Conservation (phyloP, 2,113 vertebrate genomes). For the Actenoides lindsayi region DNA sequence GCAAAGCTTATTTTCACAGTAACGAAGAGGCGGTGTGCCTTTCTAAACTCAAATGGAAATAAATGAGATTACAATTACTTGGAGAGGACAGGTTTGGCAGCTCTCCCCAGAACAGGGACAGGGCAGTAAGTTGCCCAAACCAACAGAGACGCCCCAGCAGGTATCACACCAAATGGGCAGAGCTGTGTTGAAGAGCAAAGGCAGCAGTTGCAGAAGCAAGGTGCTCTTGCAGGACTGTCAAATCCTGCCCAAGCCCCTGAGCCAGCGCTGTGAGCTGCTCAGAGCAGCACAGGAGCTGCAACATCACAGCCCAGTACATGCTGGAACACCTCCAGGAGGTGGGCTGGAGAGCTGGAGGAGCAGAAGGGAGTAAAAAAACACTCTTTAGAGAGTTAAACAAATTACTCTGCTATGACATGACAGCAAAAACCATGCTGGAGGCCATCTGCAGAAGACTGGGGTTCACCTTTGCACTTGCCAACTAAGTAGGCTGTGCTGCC, state of each 20-base stretch:
- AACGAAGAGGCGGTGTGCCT: background rate
- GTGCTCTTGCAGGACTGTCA: background rate
- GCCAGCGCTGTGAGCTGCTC: background rate
- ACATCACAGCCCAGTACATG: background rate
- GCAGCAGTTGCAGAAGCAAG: background rate
- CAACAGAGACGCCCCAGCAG: background rate
- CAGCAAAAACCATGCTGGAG: conserved; percentile 4
- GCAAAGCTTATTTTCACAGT: background rate
- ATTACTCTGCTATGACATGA: background rate
- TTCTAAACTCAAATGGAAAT: background rate
- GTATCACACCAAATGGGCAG: background rate
- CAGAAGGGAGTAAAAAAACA: background rate
- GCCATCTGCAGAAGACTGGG: background rate
- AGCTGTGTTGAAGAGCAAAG: background rate
- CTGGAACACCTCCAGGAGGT: background rate
- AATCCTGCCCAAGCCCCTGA: background rate
- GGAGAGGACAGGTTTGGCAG: background rate
- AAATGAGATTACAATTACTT: background rate
- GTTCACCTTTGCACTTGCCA: conserved; percentile 20
- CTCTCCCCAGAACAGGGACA: background rate
- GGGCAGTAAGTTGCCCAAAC: background rate
- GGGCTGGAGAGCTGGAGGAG: background rate
- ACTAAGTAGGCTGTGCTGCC: background rate
- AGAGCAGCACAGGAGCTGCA: background rate
- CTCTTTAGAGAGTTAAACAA: background rate